Conservation (phyloP, 2,113 vertebrate species). For the Tinamus guttatus region DNA sequence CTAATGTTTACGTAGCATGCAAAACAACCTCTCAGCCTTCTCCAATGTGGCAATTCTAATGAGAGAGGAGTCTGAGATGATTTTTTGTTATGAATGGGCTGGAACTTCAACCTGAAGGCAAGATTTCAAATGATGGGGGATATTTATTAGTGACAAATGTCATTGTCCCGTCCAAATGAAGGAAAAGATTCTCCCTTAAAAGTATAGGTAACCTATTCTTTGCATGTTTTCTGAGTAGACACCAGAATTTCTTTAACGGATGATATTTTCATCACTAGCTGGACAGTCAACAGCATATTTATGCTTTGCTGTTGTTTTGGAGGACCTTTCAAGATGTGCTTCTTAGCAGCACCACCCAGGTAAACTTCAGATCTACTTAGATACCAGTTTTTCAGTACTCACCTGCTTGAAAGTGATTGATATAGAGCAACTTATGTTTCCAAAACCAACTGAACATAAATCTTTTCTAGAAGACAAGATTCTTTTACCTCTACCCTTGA, state of each 20-base stretch:
- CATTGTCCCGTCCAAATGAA: background rate
- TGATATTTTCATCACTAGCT: background rate
- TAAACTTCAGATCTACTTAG: slow-evolving; percentile 1
- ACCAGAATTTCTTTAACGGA: background rate
- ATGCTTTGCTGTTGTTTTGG: background rate
- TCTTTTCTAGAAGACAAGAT: background rate
- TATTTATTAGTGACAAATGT: background rate
- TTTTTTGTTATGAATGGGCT: background rate
- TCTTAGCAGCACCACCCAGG: background rate
- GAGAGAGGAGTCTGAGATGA: background rate
- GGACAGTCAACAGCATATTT: background rate
- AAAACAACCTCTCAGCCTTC: background rate
- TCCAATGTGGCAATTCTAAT: background rate
- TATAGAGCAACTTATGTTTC: slow-evolving; percentile 4
- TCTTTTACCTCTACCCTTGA: background rate
- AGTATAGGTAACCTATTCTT: background rate
- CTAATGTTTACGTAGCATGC: fast-evolving
- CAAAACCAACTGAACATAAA: background rate
- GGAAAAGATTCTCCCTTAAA: background rate
- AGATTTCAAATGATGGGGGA: background rate
- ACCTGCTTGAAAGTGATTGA: slow-evolving; percentile 5
- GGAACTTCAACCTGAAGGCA: background rate
- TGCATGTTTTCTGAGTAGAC: background rate
- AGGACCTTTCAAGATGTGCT: background rate
- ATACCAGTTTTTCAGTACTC: background rate